Evolutionary conservation across 2,888 invertebrate species (phyloP).

Genomic region (Nebria salina): DNA sequence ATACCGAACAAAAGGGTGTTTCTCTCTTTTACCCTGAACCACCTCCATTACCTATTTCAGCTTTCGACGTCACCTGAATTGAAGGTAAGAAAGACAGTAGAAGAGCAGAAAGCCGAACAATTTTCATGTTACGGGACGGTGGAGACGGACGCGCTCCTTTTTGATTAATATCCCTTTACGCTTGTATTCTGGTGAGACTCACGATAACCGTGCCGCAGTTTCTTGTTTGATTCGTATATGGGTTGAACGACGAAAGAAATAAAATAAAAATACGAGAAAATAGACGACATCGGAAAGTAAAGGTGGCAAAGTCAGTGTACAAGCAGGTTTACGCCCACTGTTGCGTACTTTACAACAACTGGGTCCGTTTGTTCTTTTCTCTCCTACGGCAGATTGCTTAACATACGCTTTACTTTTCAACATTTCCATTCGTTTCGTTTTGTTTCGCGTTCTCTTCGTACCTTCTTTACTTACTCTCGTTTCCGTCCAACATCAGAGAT

Average conservation of each 20-base stretch:
- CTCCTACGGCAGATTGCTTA: constrained; percentile 25
- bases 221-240: constrained; percentile 4
- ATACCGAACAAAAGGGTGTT: constrained; percentile 2
- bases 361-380: constrained; percentile 16
- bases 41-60: constrained; percentile 3
- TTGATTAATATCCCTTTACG: constrained; percentile 53
- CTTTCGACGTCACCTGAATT: constrained; percentile 16
- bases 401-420: constrained; percentile 30
- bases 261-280: background rate
- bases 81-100: constrained; percentile 39
- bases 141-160: constrained; percentile 48
- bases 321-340: background rate
- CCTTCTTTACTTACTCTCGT: constrained; percentile 24
- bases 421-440: constrained; percentile 10
- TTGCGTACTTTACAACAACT: background rate
- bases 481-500: constrained; percentile 29
- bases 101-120: constrained; percentile 36
- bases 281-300: background rate
- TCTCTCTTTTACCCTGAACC: background rate
- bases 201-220: constrained; percentile 45
- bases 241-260: constrained; percentile 11
- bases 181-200: constrained; percentile 50
- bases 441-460: constrained; percentile 11
- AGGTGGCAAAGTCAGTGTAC: background rate
- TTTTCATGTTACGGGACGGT: constrained; percentile 15